Evolutionary conservation across 2,797 vertebrate species (phyloP), one percentile per base, ranked within the genome.

Genomic region (Mormyrops attenuatus): DNA sequence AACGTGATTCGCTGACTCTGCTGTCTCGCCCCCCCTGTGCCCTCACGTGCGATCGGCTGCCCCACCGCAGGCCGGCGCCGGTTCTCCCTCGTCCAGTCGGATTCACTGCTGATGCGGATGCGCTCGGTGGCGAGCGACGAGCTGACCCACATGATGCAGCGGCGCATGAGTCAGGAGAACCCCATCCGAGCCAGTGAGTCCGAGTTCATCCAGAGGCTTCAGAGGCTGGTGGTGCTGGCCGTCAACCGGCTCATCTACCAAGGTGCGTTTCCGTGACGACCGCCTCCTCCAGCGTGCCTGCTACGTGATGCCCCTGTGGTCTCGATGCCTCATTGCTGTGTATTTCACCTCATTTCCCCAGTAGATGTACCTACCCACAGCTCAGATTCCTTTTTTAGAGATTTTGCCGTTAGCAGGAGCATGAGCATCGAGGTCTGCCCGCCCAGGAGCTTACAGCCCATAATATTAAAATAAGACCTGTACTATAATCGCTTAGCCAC

Each of bases 161-260:
- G 97, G 55, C 96, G 97, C 91, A 98, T 99, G 98, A 99, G 97
- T 94, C 98, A 98, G 93, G 99, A 99, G 93, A 98, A 97, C 94
- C 97, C 98, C 0, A 94, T 97, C 87, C 96, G 97, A 89, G 98
- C 98, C 30, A 97, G 96, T 0, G 98, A 99, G 91, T 93, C 96
- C 0, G 99, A 99, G 92, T 97, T 99, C 22, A 94, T 97, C 0
- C 98, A 99, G 89, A 95, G 99, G 57, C 94, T 99, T 89, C 99
- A 99, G 95, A 97, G 97, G 89, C 96, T 99, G 3, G 96, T 97
- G 86, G 95, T 99, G 86, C 94, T 99, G 80, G 96, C 98, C 0
- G 97, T 99, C 91, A 99, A 99, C 95, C 97, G 98, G 89, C 96
- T 99, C 66, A 96, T 99, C 92, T 99, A 99, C 93, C 96, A 97